Evolutionary conservation across 2,797 vertebrate genomes (phyloP), one percentile per base, ranked within the genome.

Genomic region (Myiotriccus ornatus): DNA sequence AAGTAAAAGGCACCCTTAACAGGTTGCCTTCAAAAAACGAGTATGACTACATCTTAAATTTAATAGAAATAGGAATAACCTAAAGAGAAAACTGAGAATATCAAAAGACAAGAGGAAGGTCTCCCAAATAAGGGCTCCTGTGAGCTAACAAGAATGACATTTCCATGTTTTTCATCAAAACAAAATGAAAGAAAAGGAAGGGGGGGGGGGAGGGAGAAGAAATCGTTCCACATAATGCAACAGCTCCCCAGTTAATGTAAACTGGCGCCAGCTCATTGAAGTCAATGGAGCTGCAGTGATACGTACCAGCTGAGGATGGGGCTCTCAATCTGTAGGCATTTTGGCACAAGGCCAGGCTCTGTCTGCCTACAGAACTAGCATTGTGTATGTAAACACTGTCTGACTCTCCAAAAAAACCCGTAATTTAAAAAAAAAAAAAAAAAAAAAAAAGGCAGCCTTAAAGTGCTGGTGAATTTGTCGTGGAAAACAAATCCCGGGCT

Each of bases 371-470:
- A 91, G 92, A 86, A 84, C 85, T 18, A 63, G 93, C 30, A 94
- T 85, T 97, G 96, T 97, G 87, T 89, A 77, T 94, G 76, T 93
- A 97, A 97, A 97, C 92, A 97, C 84, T 94, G 94, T 87, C 95
- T 91, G 93, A 84, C 79, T 88, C 55, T 53, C 82, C 86, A 46
- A 47, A 47, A 41, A 16, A 41, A 41, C 15, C 15, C 6, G 39
- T 15, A 41, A 41, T 41, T 15, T 41, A 41, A 47, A 47, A 47
- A 46, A 46, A 93, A 96, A 95, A 46, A 47, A 93, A 96, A 95
- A 97, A 95, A 49, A 25, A n/a, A 12, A 53, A 94, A 84, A 10
- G n/a, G n/a, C n/a, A n/a, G 79, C 84, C 94, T 93, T 94, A 95
- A 80, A 82, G 50, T 60, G 87, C 78, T 84, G 93, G 82, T 62